Conservation (phyloP, 2,113 vertebrate genomes). For the Odocoileus virginianus region DNA sequence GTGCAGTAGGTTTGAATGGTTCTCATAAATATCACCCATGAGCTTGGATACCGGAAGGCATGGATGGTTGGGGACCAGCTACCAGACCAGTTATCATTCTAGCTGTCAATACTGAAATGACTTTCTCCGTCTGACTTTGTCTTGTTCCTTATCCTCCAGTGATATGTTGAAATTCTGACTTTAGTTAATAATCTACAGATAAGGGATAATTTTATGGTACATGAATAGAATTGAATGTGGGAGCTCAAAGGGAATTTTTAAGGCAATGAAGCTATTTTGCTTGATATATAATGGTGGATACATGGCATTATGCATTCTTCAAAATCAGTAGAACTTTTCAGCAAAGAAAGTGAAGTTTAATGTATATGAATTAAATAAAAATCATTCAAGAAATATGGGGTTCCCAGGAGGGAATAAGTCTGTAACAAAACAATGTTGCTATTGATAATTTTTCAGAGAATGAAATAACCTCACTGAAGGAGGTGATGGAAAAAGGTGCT, state of each 20-base stretch:
- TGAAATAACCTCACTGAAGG: neutral
- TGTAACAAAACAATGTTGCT: neutral
- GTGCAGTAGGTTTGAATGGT: neutral
- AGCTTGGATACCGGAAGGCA: neutral
- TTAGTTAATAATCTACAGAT: neutral
- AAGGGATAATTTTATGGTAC: neutral
- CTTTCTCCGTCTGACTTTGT: neutral
- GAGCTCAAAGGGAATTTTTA: neutral
- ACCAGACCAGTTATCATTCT: neutral
- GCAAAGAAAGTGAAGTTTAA: neutral
- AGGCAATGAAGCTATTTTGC: neutral
- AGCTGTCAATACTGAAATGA: neutral
- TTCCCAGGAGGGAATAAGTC: neutral
- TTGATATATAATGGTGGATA: neutral
- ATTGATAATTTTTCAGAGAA: neutral
- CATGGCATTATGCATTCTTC: neutral
- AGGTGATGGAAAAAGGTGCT: neutral
- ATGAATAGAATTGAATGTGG: neutral
- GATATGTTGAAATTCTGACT: neutral
- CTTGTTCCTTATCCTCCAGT: neutral
- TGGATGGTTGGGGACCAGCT: neutral
- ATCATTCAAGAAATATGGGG: neutral
- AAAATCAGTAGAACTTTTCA: neutral
- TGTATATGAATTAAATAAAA: neutral
- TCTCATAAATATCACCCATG: neutral